These are phyloP conservation scores for Elgaria multicarinata DNA, from an alignment of 2,113 vertebrate genomes.

Conservation along the genomic window DNA sequence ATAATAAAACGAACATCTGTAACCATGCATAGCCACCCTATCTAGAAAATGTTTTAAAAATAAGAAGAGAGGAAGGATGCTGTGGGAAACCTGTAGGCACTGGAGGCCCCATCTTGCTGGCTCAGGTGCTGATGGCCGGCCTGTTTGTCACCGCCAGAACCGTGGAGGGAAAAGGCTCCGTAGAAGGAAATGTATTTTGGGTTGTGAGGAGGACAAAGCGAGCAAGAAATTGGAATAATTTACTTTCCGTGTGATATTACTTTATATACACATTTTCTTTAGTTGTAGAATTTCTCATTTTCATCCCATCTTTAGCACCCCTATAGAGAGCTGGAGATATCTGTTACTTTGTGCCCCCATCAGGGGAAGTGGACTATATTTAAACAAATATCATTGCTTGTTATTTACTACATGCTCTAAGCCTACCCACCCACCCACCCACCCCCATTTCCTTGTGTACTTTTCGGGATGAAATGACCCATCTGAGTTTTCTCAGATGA, in stretches of 20 bases:
- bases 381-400: constrained; percentile 62
- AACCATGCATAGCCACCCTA: too few species aligned
- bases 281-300: constrained; percentile 24
- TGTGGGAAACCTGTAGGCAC: too few species aligned
- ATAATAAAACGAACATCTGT: too few species aligned
- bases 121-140: too few species aligned
- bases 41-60: too few species aligned
- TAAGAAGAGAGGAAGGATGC: too few species aligned
- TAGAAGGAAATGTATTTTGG: rapidly evolving
- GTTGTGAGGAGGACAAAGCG: too few species aligned
- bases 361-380: constrained; percentile 54
- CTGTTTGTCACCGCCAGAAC: too few species aligned
- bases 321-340: constrained; percentile 15
- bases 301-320: neutral
- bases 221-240: constrained; percentile 23
- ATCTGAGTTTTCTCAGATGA: constrained; percentile 74
- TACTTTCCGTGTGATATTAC: constrained; percentile 11
- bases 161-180: too few species aligned
- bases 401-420: constrained; percentile 42
- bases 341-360: constrained; percentile 40
- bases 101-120: too few species aligned
- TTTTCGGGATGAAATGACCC: constrained; percentile 71
- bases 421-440: too few species aligned
- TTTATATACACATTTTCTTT: constrained; percentile 17
- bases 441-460: constrained; percentile 59